Evolutionary conservation across 2,888 invertebrate species (phyloP), one percentile per base, ranked within the genome.

Genomic region (Apodemia hepburni): DNA sequence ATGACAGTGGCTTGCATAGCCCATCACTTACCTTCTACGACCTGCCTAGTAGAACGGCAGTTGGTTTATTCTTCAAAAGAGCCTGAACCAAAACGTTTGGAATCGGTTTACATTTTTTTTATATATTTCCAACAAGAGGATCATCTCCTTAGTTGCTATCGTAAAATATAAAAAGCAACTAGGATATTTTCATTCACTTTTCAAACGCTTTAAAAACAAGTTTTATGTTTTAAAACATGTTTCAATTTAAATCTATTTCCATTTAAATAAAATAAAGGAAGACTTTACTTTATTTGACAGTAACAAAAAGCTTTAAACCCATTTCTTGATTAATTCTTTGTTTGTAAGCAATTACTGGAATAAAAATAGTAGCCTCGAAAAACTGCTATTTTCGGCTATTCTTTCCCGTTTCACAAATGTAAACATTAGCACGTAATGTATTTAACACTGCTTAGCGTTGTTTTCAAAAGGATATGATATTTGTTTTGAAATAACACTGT

Each of bases 371-470:
- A 22, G 27, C 6, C 54, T 6, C 27, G 6, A 54, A 54, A 54
- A 22, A 12, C 54, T 12, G 54, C 54, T 54, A 54, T 15, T 54
- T 54, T 54, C 7, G 12, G 54, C 54, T 15, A 54, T 54, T 54
- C 38, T 51, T 27, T 27, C 54, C 12, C 11, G 12, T 54, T 27
- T 27, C 54, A 15, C 54, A 27, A 54, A 27, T 27, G 54, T 12
- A 54, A 54, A 54, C 54, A 54, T 54, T 54, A 27, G 12, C 27
- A 27, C 12, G 54, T 54, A 54, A 54, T 27, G 54, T 54, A 22
- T 54, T 54, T 27, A 54, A 54, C 54, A 22, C 12, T 27, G 54
- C 15, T 54, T 22, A 54, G 27, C 54, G 27, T 27, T 12, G 27
- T 54, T 54, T 54, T 27, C 15, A 54, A 22, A 51, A 15, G 54